Base-by-base conservation (phyloP, 2,888 invertebrate genomes). In the Agrotis exclamationis region DNA sequence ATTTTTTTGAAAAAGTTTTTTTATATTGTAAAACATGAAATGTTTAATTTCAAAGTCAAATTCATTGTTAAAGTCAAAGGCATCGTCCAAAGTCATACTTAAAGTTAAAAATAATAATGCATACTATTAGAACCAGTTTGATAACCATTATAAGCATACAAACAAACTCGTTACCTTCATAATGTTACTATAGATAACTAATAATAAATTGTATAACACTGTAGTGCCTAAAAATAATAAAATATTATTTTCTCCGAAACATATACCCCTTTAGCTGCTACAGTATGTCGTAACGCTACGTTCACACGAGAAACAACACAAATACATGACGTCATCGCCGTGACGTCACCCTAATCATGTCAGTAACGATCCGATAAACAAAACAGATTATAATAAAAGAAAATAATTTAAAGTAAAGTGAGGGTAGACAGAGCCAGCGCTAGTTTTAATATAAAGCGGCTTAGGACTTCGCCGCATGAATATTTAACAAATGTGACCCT, bases 401-500 rank as follows among this genome's bases (percentile, higher is more conserved):
- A 70, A 70, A 79, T 79, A 76, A 76, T 85, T 74, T 73, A 74
- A 76, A 71, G 44, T 68, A 58, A 67, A 84, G 60, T 74, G 63
- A 14, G 66, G 50, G 45, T 33, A 14, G 62, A 63, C 63, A 48
- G 53, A 57, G 53, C 47, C 50, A 48, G 58, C 50, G 67, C 67
- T 86, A 83, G 86, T 85, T 85, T 84, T 86, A 83, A 83, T 85
- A 86, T 80, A 83, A 83, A 79, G 76, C 79, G 81, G 85, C 80
- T 86, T 84, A 76, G 80, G 74, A 54, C 16, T 65, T 72, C 60
- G 53, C 62, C 80, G 65, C 81, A 85, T 89, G 88, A 88, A 88
- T 89, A 89, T 88, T 85, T 82, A 88, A 87, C 79, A 57, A 74
- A 70, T 76, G 75, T 76, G 85, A 83, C 86, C 86, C 84, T 73